Percentiles rank a stretch among this genome's conserved stretches.
These are phyloP conservation scores for Cladopsammia gracilis DNA, from an alignment of 64 coral and sea anemone genomes.

Conservation along the genomic window DNA sequence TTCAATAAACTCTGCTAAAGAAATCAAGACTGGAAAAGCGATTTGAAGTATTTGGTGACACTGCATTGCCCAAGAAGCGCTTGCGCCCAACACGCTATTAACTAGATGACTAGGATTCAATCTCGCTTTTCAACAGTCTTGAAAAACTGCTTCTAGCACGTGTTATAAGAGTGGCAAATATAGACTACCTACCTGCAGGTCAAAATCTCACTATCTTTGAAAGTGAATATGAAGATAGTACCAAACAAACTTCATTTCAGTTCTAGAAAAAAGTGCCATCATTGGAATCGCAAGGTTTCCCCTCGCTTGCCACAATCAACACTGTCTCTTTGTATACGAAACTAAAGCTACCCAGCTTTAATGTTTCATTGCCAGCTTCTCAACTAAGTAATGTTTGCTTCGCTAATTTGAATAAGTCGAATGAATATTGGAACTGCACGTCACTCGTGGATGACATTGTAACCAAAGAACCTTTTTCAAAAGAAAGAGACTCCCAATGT, in stretches of 20 bases:
- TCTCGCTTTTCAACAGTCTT: no score
- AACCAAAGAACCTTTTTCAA: conserved; percentile 54
- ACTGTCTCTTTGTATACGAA: neutral
- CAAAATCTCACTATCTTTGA: neutral
- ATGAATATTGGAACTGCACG: conserved; percentile 70
- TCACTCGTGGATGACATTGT: conserved; percentile 71
- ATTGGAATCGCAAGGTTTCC: neutral
- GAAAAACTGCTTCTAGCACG: neutral
- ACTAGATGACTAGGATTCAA: neutral
- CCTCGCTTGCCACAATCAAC: neutral
- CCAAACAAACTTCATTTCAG: neutral
- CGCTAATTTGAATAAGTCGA: conserved; percentile 84
- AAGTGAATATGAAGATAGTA: neutral
- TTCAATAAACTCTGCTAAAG: neutral
- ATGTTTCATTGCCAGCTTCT: conserved; percentile 44
- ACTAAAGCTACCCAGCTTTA: conserved; percentile 6
- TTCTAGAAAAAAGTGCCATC: no score
- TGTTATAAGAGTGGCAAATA: neutral
- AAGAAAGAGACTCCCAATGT: conserved; percentile 41
- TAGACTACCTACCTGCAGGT: conserved; percentile 8
- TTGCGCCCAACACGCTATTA: no score
- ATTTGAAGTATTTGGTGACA: neutral
- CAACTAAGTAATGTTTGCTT: conserved; percentile 71
- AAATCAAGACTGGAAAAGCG: neutral
- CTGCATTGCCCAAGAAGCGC: no score